These are phyloP conservation scores for Uropsilus gracilis DNA, from an alignment of 2,113 vertebrate genomes.

Conservation along the genomic window DNA sequence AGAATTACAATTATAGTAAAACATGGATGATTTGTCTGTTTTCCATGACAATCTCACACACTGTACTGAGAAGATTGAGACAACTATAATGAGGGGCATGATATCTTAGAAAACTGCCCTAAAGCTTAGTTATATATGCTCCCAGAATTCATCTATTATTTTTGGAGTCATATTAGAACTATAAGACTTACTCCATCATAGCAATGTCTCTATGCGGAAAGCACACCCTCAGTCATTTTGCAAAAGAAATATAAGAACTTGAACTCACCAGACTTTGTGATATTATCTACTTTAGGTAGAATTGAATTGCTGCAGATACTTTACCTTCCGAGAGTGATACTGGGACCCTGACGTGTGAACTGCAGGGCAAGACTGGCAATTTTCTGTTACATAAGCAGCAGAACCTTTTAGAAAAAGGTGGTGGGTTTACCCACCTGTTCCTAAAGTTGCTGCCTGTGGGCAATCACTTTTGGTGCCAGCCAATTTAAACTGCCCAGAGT, in stretches of 20 bases:
- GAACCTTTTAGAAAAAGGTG: too few species aligned
- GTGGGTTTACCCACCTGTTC: too few species aligned
- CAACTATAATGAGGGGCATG: neutral
- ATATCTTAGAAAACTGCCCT: neutral
- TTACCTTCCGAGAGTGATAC: neutral
- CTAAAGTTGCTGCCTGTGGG: too few species aligned
- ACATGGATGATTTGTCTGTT: slow-evolving; percentile 3
- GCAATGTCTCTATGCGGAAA: slow-evolving; percentile 9
- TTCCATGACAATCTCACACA: neutral
- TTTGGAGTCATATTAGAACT: neutral
- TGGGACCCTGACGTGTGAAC: too few species aligned
- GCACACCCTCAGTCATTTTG: neutral
- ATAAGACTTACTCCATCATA: neutral
- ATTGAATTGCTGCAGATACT: slow-evolving; percentile 39
- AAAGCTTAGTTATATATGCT: neutral
- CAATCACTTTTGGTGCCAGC: too few species aligned
- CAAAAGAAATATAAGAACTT: neutral
- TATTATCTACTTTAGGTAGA: neutral
- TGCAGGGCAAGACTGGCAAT: too few species aligned
- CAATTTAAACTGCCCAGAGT: too few species aligned
- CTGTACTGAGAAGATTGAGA: neutral
- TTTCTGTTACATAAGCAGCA: too few species aligned
- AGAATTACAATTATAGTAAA: neutral
- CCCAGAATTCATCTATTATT: neutral
- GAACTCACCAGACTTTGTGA: neutral